Evolutionary conservation across 1,140 invertebrate species (phyloP).

Genomic region (Lucilia sericata): DNA sequence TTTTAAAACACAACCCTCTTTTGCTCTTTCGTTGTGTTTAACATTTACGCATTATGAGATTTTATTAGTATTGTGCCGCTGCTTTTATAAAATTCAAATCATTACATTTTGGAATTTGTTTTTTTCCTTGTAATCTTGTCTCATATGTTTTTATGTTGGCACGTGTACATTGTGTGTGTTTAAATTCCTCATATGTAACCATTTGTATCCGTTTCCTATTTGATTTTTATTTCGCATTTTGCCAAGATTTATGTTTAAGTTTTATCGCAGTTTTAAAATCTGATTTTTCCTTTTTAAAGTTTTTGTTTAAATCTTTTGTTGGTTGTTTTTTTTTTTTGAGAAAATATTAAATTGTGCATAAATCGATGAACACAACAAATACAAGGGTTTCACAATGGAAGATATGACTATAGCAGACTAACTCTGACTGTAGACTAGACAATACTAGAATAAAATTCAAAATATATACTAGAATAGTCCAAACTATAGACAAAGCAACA

Average conservation of each 20-base stretch:
- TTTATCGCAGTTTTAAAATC: neutral
- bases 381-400: too few relatives aligned
- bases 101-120: slow-evolving; percentile 38
- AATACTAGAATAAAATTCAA: too few relatives aligned
- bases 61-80: slow-evolving; percentile 21
- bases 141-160: slow-evolving; percentile 14
- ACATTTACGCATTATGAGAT: slow-evolving; percentile 22
- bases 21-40: neutral
- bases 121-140: slow-evolving; percentile 6
- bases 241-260: neutral
- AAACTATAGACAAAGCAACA: too few relatives aligned
- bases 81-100: slow-evolving; percentile 26
- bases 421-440: too few relatives aligned
- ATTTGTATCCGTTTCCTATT: slow-evolving; percentile 18
- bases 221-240: neutral
- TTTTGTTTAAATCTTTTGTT: neutral
- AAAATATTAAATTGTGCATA: neutral
- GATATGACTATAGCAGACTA: too few relatives aligned
- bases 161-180: neutral
- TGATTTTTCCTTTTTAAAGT: neutral
- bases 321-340: neutral
- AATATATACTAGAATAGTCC: too few relatives aligned
- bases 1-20: neutral
- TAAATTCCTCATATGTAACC: slow-evolving; percentile 21
- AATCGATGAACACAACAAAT: too few relatives aligned